Conservation (phyloP, 2,888 invertebrate species). For the Quadroppia sp. region DNA sequence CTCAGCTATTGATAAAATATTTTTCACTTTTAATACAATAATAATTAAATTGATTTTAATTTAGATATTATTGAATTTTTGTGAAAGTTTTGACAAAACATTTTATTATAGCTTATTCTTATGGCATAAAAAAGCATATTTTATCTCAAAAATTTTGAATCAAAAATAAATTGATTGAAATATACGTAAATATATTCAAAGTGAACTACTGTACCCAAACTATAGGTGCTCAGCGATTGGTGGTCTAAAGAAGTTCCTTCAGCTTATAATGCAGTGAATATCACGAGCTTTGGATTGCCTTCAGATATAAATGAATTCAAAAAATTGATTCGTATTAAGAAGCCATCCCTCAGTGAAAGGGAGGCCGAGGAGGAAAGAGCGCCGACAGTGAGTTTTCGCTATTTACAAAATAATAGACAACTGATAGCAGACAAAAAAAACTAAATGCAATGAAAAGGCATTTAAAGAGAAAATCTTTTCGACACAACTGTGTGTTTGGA, state of each 20-base stretch:
- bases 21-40: no score
- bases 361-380: background rate
- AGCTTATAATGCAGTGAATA: slow-evolving; percentile 26
- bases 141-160: no score
- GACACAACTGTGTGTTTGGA: background rate
- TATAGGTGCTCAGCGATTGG: slow-evolving; percentile 5
- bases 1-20: no score
- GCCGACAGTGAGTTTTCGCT: slow-evolving; percentile 3
- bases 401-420: background rate
- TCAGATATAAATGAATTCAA: slow-evolving; percentile 2
- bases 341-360: background rate
- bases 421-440: background rate
- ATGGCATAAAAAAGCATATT: no score
- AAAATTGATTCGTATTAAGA: slow-evolving; percentile 18
- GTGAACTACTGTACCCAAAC: background rate
- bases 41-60: no score
- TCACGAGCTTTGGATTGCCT: slow-evolving; percentile 25
- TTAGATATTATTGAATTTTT: no score
- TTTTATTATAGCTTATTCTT: no score
- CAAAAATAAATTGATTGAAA: no score
- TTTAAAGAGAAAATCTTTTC: background rate
- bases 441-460: background rate
- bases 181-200: no score
- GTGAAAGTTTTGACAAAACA: no score
- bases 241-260: slow-evolving; percentile 30